A percentile compares a stretch with the other conserved stretches of the same genome.
Evolutionary conservation across 1,140 invertebrate genomes (phyloP).

Genomic region (Amphibalanus amphitrite): DNA sequence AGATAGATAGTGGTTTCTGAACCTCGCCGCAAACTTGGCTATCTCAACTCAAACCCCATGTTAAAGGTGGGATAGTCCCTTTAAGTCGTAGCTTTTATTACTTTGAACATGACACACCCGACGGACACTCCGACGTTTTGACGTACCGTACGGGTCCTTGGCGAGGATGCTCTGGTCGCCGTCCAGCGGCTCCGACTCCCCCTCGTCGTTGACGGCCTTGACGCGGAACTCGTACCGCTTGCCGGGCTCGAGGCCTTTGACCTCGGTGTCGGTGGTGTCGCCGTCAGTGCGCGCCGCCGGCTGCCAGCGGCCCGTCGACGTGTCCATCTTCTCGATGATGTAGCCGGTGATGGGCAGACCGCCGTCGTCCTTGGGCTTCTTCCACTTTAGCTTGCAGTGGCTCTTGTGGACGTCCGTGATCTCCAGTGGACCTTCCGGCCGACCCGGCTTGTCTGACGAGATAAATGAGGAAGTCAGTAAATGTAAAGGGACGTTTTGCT

Average conservation of each 20-base stretch:
- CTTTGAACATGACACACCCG: no score
- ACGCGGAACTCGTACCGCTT: slow-evolving; percentile 91
- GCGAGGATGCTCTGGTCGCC: slow-evolving; percentile 59
- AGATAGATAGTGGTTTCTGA: no score
- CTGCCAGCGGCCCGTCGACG: slow-evolving; percentile 42
- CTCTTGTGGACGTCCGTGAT: slow-evolving; percentile 85
- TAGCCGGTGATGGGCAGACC: slow-evolving; percentile 78
- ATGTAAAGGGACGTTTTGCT: no score
- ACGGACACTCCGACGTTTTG: no score
- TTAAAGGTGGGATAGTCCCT: no score
- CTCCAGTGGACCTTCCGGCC: slow-evolving; percentile 84
- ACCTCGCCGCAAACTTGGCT: no score
- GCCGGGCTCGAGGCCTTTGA: slow-evolving; percentile 75
- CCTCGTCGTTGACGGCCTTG: slow-evolving; percentile 86
- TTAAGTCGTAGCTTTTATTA: no score
- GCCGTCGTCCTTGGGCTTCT: slow-evolving; percentile 86
- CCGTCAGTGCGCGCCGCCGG: slow-evolving; percentile 48
- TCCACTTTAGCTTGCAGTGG: slow-evolving; percentile 87
- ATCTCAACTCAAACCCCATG: no score
- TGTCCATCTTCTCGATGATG: slow-evolving; percentile 83
- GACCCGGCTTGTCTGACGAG: slow-evolving; percentile 66
- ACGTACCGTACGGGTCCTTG: slow-evolving; percentile 83
- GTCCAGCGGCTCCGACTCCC: slow-evolving; percentile 81
- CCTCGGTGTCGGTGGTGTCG: slow-evolving; percentile 62
- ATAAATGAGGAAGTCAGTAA: neutral